Conservation (phyloP, 2,113 vertebrate species). For the Oceanites oceanicus region DNA sequence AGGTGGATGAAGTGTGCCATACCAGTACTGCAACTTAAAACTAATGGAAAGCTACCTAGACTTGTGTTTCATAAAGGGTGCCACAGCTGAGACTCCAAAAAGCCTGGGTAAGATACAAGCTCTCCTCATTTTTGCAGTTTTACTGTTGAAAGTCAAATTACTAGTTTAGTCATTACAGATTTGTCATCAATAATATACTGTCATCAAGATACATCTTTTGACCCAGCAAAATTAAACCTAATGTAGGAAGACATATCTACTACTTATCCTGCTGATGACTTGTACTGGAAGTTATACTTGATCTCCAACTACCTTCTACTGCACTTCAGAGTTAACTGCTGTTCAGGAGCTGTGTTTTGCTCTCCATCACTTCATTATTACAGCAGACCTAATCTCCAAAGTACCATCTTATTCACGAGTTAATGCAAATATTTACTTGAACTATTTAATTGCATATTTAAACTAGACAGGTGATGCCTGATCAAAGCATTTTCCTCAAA, state of each 20-base stretch:
- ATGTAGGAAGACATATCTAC: not conserved
- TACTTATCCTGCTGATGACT: not conserved
- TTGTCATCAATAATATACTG: not conserved
- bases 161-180: not conserved
- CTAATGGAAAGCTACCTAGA: not conserved
- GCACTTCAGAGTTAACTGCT: not conserved
- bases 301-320: not conserved
- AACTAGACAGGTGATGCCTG: constrained; percentile 10
- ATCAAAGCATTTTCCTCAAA: constrained; percentile 35
- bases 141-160: not conserved
- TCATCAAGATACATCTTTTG: not conserved
- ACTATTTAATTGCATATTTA: constrained; percentile 47
- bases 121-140: not conserved
- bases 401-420: constrained; percentile 19
- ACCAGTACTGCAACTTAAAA: not conserved
- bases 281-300: not conserved
- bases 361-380: constrained; percentile 26
- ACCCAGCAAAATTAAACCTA: not conserved
- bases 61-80: not conserved
- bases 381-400: constrained; percentile 13
- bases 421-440: constrained; percentile 54
- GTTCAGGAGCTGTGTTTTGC: not conserved
- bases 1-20: not conserved
- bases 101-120: not conserved
- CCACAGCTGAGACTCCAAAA: not conserved